A percentile compares a stretch with the other conserved stretches of the same genome.
Conservation (phyloP, 2,888 invertebrate species). For the Netelia virgata region DNA sequence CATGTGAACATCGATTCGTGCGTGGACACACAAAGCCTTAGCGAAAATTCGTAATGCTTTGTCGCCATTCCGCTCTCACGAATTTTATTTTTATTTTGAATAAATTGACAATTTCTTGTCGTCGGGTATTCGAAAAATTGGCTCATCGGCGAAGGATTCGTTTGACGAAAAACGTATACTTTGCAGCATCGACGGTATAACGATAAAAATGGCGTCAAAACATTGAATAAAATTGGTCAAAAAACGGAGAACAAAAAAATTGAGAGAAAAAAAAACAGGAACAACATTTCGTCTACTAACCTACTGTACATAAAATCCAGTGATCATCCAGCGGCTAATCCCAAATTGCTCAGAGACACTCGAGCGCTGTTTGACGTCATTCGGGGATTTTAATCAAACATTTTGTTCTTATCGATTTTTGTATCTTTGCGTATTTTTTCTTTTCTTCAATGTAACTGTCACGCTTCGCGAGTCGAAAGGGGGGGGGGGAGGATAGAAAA, state of each 20-base stretch:
- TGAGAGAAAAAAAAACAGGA: slow-evolving; percentile 48
- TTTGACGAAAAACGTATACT: not conserved
- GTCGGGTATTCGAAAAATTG: not conserved
- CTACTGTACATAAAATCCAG: slow-evolving; percentile 75
- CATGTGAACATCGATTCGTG: slow-evolving; percentile 80
- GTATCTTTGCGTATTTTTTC: not conserved
- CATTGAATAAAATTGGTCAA: slow-evolving; percentile 57
- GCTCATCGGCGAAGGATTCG: not conserved
- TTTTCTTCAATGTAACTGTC: not conserved
- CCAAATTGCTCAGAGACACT: slow-evolving; percentile 67
- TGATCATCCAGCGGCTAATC: slow-evolving; percentile 74
- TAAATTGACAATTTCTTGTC: not conserved
- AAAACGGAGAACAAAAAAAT: slow-evolving; percentile 10
- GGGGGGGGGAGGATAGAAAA: slow-evolving; percentile 63
- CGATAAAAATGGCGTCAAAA: slow-evolving; percentile 68
- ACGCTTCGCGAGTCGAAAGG: slow-evolving; percentile 49
- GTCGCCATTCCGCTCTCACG: slow-evolving; percentile 65
- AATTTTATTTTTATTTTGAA: slow-evolving; percentile 7
- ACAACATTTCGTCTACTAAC: slow-evolving; percentile 73
- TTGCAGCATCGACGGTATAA: not conserved
- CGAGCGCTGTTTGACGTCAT: slow-evolving; percentile 14
- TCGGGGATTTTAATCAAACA: slow-evolving; percentile 32
- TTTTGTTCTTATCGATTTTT: not conserved
- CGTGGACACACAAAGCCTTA: slow-evolving; percentile 77
- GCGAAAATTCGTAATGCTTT: slow-evolving; percentile 68